Evolutionary conservation across 2,113 vertebrate species (phyloP), one percentile per base, ranked within the genome.

Genomic region (Psettodes erumei): DNA sequence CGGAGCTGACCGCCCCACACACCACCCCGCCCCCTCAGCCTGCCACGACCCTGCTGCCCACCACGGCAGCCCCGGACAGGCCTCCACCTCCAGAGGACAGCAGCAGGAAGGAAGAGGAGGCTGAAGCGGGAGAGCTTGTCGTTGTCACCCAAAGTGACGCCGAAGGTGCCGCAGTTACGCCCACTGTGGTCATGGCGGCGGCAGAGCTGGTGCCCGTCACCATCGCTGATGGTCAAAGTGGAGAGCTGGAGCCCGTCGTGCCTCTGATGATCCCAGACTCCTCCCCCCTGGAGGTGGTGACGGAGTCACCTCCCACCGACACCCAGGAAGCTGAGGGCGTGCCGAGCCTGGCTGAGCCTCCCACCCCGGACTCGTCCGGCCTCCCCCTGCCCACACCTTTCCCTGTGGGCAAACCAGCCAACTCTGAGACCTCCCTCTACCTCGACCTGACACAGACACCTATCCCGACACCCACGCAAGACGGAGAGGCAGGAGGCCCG

Each of bases 341-440:
- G 6, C 40, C 72, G 28, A 82, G 86, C 33, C 51, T 88, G 28
- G 77, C 73, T 4, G 92, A 93, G 42, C 78, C 89, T 13, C 81
- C 86, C 43, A 89, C 84, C 13, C 8, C 50, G 30, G 70, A 90
- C 42, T 86, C 91, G 2, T 87, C 50, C 48, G 89, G 59, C 86
- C 83, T 59, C 77, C 92, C 88, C 82, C 87, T 74, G 19, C 71
- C 86, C 5, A 86, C 85, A 0, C 78, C 80, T 5, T 84, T 89
- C 27, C 81, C 90, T 28, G 69, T 84, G 65, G 85, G 75, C 15
- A 89, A 94, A 79, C 92, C 86, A 40, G 74, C 47, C 0, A 37
- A 58, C 37, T 70, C 88, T 0, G 91, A 94, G 19, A 67, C 90
- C 3, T 67, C 85, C 30, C 86, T 91, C 15, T 71, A 86, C 58